Evolutionary conservation across 1,140 invertebrate genomes (phyloP).

Genomic region (Aradophagus sp.): DNA sequence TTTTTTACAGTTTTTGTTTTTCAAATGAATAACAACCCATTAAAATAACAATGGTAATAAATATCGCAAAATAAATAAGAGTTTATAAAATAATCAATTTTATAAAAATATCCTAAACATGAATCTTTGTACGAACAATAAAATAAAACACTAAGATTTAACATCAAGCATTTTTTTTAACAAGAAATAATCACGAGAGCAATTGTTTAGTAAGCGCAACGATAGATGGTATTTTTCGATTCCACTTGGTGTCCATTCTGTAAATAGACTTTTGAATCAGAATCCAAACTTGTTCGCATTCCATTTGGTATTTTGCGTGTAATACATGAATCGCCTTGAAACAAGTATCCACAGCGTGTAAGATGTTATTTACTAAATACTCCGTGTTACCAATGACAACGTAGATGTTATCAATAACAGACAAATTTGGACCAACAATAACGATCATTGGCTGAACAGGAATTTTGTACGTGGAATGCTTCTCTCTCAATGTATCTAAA

Average conservation of each 20-base stretch:
- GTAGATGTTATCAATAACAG: conserved; percentile 11
- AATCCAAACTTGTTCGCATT: conserved; percentile 44
- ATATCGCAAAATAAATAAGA: no score
- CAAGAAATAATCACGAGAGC: no score
- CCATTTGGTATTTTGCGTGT: conserved; percentile 18
- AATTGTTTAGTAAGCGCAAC: no score
- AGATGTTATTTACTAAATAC: conserved; percentile 19
- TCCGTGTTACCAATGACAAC: conserved; percentile 12
- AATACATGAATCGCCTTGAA: conserved; percentile 39
- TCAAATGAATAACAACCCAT: no score
- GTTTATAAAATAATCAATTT: no score
- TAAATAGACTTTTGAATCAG: conserved; percentile 40
- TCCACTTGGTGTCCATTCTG: conserved; percentile 30
- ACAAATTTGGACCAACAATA: conserved; percentile 17
- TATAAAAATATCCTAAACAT: no score
- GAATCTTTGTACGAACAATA: no score
- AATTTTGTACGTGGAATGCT: background rate
- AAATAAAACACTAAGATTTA: no score
- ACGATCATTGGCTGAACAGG: background rate
- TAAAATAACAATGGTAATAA: no score
- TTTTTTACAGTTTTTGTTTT: no score
- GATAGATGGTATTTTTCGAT: conserved; percentile 5
- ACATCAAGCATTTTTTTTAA: no score
- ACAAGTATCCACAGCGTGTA: conserved; percentile 42
- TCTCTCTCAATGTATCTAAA: background rate